Evolutionary conservation across 2,797 vertebrate species (phyloP).

Genomic region (Chlorospingus flavigularis): DNA sequence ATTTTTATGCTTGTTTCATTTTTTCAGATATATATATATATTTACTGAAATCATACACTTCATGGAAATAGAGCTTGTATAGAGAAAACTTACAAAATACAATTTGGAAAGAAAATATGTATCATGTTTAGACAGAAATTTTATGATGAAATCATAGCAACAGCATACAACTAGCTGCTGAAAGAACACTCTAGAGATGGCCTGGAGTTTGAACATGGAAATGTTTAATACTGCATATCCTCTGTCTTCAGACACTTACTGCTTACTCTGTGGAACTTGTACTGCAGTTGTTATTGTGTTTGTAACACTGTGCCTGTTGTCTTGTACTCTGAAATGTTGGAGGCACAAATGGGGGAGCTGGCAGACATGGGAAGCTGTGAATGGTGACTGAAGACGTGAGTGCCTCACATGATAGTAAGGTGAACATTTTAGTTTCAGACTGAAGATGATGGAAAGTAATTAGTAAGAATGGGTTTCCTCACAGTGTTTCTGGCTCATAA

Average conservation of each 20-base stretch:
- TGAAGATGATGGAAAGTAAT: background rate
- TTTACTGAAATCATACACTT: background rate
- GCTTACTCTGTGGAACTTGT: background rate
- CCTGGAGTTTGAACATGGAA: background rate
- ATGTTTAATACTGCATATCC: background rate
- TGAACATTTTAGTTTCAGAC: background rate
- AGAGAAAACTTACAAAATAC: background rate
- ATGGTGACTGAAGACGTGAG: background rate
- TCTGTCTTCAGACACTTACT: background rate
- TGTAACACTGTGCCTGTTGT: background rate
- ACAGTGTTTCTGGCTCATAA: background rate
- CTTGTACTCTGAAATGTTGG: background rate
- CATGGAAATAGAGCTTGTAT: background rate
- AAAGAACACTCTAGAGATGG: background rate
- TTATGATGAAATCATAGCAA: background rate
- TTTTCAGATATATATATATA: background rate
- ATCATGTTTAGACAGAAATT: background rate
- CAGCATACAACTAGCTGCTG: background rate
- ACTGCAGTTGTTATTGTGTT: background rate
- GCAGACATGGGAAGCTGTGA: background rate
- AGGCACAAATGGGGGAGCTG: background rate
- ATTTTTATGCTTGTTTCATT: background rate
- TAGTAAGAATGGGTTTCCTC: background rate
- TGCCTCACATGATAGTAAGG: background rate
- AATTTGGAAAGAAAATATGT: background rate